Base-by-base conservation (phyloP, 2,797 vertebrate species). In the Microctenopoma lineatum region DNA sequence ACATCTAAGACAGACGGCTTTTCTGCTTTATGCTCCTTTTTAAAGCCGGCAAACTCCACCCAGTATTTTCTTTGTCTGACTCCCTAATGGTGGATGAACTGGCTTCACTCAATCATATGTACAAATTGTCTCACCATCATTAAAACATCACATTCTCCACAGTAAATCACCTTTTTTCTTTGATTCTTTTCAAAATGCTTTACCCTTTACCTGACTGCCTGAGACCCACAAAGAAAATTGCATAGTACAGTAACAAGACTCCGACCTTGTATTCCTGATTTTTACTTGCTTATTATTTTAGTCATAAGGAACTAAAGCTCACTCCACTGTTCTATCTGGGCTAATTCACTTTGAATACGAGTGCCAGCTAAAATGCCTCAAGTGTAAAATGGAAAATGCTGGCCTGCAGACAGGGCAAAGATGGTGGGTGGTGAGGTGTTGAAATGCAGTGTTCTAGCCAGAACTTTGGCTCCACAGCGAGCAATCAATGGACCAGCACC, bases 271-370 rank as follows among this genome's bases (percentile, higher is more conserved):
- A 48, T 57, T 70, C 16, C 47, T 52, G 32, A 51, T 63, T 65
- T 50, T 56, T 38, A 41, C 25, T 29, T 36, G 16, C 12, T 71
- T 65, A 34, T 76, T 65, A 61, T 79, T 79, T 69, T 15, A 72
- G 53, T 56, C 45, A 10, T 60, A 70, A 15, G 59, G 27, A 66
- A 45, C n/a, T 7, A 7, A n/a, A 26, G 65, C 66, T 58, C 41
- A 51, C 25, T 54, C 57, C 45, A 4, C 44, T 69, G 44, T 61
- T 77, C 50, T 65, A 36, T 50, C 47, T 60, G 50, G 64, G 51
- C 59, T 70, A 71, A 73, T 77, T 75, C 60, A 63, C 63, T 77
- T 61, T 79, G 63, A 75, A 69, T 69, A 29, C 73, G 45, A 77
- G 46, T 62, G 52, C 56, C 77, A 74, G 70, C 66, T 70, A 48